Evolutionary conservation across 2,113 vertebrate genomes (phyloP).

Genomic region (Pipra filicauda): DNA sequence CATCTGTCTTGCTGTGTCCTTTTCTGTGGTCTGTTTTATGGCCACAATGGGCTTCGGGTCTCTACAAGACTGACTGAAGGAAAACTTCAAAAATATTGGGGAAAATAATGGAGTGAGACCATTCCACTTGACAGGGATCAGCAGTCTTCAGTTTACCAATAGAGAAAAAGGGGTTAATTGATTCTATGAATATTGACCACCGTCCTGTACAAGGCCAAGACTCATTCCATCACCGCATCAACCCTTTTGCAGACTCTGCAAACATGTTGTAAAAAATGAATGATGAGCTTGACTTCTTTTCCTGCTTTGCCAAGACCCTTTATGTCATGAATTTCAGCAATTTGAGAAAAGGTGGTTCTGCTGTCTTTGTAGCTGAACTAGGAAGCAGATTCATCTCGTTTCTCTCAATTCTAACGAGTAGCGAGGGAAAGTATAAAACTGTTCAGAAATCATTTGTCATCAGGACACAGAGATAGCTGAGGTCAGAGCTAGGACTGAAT

Average conservation of each 20-base stretch:
- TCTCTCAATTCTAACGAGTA: not conserved
- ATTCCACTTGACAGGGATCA: not conserved
- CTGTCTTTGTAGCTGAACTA: not conserved
- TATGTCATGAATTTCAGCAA: not conserved
- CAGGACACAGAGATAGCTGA: not conserved
- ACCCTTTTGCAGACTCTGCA: not conserved
- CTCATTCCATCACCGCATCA: not conserved
- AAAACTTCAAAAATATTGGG: not conserved
- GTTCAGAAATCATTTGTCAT: conserved; percentile 3
- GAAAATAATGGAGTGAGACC: not conserved
- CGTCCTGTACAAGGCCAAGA: not conserved
- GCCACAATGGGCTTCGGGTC: not conserved
- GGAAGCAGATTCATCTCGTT: not conserved
- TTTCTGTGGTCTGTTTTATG: not conserved
- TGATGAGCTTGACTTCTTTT: not conserved
- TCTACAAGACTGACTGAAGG: not conserved
- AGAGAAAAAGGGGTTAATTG: not conserved
- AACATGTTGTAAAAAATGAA: not conserved
- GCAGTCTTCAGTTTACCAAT: not conserved
- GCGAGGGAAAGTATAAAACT: not conserved
- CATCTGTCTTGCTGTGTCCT: not conserved
- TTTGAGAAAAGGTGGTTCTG: not conserved
- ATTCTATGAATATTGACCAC: not conserved
- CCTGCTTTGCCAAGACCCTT: not conserved
- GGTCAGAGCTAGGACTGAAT: not conserved